phyloP scores from a whole-genome alignment of 1,140 invertebrate genomes.

The Tribolium madens region DNA sequence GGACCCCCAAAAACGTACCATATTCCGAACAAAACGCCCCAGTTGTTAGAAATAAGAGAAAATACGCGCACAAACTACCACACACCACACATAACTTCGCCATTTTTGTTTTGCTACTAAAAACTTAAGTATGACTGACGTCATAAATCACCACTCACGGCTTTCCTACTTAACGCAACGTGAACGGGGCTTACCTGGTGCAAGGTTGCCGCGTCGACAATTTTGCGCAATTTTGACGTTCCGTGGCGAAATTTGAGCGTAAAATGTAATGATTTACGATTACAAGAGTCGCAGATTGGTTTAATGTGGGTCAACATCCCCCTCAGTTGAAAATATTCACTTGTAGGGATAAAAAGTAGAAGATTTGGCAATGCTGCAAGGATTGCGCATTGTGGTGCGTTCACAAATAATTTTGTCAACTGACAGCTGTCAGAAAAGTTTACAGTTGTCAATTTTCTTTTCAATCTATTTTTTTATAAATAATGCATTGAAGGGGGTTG shows the following conservation, averaged over 20 bases:
- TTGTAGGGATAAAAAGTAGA: no score
- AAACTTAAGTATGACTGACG: constrained; percentile 42
- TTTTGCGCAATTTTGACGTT: neutral
- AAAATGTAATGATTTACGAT: neutral
- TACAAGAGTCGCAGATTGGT: neutral
- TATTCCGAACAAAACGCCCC: constrained; percentile 21
- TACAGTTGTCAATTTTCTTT: constrained; percentile 16
- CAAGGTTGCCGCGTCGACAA: neutral
- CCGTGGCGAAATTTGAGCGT: neutral
- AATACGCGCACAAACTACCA: constrained; percentile 47
- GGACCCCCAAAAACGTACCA: constrained; percentile 34
- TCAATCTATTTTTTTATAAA: no score
- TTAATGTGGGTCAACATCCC: neutral
- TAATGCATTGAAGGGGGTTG: neutral
- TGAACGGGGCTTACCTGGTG: constrained; percentile 17
- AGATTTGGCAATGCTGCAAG: neutral
- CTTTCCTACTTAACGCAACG: constrained; percentile 19
- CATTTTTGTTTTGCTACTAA: constrained; percentile 52
- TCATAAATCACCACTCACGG: constrained; percentile 38
- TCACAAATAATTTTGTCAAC: neutral
- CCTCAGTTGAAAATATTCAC: neutral
- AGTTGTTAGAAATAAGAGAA: constrained; percentile 47
- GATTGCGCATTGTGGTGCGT: constrained; percentile 14
- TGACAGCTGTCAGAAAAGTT: neutral
- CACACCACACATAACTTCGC: constrained; percentile 43